phyloP scores from a whole-genome alignment of 2,797 vertebrate genomes.

The Enteromius mattozi region DNA sequence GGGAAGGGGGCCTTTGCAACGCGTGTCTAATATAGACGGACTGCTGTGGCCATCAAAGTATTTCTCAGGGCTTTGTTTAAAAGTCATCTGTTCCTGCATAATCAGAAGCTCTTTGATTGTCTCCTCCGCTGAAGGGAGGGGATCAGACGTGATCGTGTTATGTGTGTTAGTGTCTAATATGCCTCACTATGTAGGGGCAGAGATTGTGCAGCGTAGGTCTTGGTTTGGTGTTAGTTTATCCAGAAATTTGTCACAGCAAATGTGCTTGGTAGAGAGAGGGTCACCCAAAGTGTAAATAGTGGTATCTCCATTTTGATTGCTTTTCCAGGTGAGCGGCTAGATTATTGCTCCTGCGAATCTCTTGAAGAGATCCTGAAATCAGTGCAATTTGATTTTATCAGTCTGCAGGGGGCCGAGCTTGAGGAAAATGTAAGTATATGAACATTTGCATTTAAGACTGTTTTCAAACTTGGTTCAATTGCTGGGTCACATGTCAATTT shows the following conservation, averaged over 20 bases:
- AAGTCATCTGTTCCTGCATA: constrained; percentile 71
- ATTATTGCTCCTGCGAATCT: constrained; percentile 81
- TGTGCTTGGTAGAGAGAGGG: constrained; percentile 4
- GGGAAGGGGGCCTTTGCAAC: constrained; percentile 58
- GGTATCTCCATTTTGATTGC: constrained; percentile 77
- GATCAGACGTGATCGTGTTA: constrained; percentile 49
- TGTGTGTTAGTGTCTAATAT: constrained; percentile 39
- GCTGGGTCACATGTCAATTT: not conserved
- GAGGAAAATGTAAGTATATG: constrained; percentile 82
- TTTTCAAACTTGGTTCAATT: not conserved
- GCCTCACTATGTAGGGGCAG: constrained; percentile 34
- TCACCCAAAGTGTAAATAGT: constrained; percentile 74
- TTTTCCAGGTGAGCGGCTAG: constrained; percentile 79
- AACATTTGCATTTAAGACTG: constrained; percentile 7
- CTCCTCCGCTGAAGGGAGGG: constrained; percentile 48
- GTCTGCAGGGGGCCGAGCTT: constrained; percentile 79
- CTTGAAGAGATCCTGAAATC: constrained; percentile 83
- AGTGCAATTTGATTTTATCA: constrained; percentile 82
- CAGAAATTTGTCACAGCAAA: constrained; percentile 38
- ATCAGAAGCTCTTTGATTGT: constrained; percentile 72
- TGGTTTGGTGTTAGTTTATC: constrained; percentile 7
- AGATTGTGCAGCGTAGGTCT: constrained; percentile 18
- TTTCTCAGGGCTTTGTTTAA: constrained; percentile 70
- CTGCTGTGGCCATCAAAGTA: constrained; percentile 67
- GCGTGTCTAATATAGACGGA: constrained; percentile 63